Evolutionary conservation across 2,888 invertebrate genomes (phyloP), one percentile per base, ranked within the genome.

Genomic region (Ormyrus rosae): DNA sequence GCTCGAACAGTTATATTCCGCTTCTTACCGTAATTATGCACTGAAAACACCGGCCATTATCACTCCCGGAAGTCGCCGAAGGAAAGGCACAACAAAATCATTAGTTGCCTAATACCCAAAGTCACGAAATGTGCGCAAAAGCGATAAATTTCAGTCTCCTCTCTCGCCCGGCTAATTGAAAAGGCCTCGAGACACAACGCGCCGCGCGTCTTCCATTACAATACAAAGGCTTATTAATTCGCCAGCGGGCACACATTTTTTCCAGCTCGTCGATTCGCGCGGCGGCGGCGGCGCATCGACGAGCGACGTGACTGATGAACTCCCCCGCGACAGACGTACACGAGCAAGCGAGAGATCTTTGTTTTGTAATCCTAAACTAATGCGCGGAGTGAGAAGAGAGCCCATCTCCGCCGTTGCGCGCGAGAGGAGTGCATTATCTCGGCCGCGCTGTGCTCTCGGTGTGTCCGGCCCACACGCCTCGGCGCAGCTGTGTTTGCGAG

Each of bases 331-430:
- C 45, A 34, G 10, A n/a, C 34, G 11, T 53, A 10, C 19, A 10
- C 50, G 13, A 60, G 58, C 34, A 10, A 7, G 46, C 5, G 34
- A 48, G 46, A 8, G 53, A 11, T 53, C 67, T 72, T 78, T 78
- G 71, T 72, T 78, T 78, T 78, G 78, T 67, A 78, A 78, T 78
- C 19, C 67, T 13, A 72, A 67, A 72, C 78, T 78, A 65, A 78
- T 67, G 67, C 55, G 63, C 19, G 19, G 19, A 19, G 19, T 19
- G 19, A 19, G 19, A 19, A 19, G 19, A 19, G 19, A 61, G 55
- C 69, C n/a, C 34, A 8, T 45, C 55, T 55, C 48, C 9, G 9
- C 5, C 60, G 45, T 53, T 67, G 51, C n/a, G 55, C 13, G 9
- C 34, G 53, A 19, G 9, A 64, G 48, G 6, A 46, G 55, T 10